Conservation (phyloP, 2,888 invertebrate species). For the Xylota segnis region DNA sequence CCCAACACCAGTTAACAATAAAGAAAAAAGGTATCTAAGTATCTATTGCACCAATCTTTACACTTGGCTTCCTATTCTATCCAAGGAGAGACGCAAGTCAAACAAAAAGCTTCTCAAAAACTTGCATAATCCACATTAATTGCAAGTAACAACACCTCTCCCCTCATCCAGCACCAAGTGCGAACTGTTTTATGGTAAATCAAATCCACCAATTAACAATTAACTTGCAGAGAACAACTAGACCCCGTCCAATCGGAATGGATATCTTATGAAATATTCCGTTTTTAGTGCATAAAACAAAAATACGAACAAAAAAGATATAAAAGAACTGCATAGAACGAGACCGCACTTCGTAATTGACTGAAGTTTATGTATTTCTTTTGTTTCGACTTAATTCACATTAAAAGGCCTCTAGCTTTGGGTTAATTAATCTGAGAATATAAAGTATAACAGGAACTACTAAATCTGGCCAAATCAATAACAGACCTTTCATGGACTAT, state of each 20-base stretch:
- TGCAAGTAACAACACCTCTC: constrained; percentile 6
- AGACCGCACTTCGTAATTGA: constrained; percentile 38
- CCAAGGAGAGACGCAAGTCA: constrained; percentile 54
- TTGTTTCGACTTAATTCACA: constrained; percentile 34
- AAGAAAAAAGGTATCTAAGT: neutral
- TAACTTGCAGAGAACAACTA: constrained; percentile 65
- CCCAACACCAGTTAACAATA: neutral
- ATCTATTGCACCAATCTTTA: constrained; percentile 65
- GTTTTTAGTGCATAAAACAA: constrained; percentile 74
- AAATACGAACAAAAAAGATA: constrained; percentile 20
- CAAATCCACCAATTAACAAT: constrained; percentile 68
- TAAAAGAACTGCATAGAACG: constrained; percentile 62
- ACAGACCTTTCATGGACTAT: constrained; percentile 59
- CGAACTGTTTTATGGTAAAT: constrained; percentile 45
- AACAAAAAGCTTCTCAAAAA: constrained; percentile 42
- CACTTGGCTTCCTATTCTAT: constrained; percentile 67
- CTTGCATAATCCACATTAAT: constrained; percentile 69
- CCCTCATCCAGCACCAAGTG: constrained; percentile 1
- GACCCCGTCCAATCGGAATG: constrained; percentile 66
- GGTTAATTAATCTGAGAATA: constrained; percentile 48
- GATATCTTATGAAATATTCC: constrained; percentile 71
- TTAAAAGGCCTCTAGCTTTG: constrained; percentile 16
- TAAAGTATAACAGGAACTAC: constrained; percentile 36
- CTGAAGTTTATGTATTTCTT: constrained; percentile 30
- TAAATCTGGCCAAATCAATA: constrained; percentile 53